phyloP scores from a whole-genome alignment of 2,113 vertebrate species.

The Lanius collurio region DNA sequence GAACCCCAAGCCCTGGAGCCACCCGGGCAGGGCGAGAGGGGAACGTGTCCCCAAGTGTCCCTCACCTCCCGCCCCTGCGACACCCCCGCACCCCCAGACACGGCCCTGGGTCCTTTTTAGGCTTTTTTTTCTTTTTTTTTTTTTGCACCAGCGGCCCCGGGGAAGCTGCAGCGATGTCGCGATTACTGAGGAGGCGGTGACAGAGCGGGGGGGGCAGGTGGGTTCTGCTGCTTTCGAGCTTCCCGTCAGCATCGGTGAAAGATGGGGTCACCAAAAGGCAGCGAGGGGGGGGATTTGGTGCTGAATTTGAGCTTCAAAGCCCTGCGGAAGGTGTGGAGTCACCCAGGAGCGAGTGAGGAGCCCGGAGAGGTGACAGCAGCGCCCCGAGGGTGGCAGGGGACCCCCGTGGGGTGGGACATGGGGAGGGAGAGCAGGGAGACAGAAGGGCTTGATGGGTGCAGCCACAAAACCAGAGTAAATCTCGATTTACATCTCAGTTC shows the following conservation, averaged over 20 bases:
- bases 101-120: not conserved
- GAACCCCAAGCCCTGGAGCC: rapidly evolving
- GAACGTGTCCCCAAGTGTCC: not conserved
- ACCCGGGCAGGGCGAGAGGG: not conserved
- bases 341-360: not conserved
- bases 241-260: not conserved
- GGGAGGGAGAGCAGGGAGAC: not conserved
- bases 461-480: rapidly evolving
- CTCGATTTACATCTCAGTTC: rapidly evolving
- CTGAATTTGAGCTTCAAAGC: rapidly evolving
- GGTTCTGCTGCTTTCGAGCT: not conserved
- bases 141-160: not conserved
- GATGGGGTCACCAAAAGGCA: not conserved
- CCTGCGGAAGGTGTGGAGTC: not conserved
- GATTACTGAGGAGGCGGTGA: not conserved
- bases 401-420: rapidly evolving
- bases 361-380: not conserved
- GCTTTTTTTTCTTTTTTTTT: too few relatives aligned
- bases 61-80: not conserved
- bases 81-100: not conserved
- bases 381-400: not conserved
- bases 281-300: rapidly evolving
- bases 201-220: not conserved
- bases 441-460: rapidly evolving
- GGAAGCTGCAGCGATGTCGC: not conserved